Conservation (phyloP, 2,888 invertebrate genomes). For the Dioctria linearis region DNA sequence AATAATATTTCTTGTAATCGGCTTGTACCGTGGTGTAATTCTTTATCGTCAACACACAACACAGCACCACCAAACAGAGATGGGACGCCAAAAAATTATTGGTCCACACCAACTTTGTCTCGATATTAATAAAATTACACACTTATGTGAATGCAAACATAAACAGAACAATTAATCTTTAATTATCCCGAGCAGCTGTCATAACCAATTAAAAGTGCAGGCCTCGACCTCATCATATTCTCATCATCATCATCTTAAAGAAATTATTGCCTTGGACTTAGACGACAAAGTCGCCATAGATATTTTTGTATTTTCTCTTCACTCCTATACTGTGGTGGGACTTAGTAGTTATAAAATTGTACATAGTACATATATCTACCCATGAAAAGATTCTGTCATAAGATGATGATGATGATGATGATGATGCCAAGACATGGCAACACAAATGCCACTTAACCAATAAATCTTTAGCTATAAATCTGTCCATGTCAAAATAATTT, state of each 20-base stretch:
- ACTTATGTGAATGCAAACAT: constrained; percentile 54
- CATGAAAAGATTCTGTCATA: not conserved
- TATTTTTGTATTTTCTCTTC: constrained; percentile 30
- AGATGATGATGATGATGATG: not conserved
- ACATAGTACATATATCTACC: not conserved
- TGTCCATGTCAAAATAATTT: constrained; percentile 51
- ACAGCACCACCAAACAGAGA: not conserved
- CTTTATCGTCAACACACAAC: not conserved
- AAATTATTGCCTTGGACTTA: constrained; percentile 19
- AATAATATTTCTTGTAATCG: not conserved
- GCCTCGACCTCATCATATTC: constrained; percentile 60
- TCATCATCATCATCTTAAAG: constrained; percentile 17
- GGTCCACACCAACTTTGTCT: not conserved
- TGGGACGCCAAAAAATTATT: not conserved
- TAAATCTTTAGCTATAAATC: constrained; percentile 54
- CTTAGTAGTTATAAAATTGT: no score
- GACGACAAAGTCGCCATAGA: constrained; percentile 9
- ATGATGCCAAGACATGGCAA: constrained; percentile 27
- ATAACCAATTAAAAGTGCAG: constrained; percentile 64
- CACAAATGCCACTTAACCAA: constrained; percentile 33
- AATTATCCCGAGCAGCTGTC: constrained; percentile 69
- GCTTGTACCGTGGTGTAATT: not conserved
- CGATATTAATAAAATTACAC: constrained; percentile 28
- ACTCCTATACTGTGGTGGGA: no score
- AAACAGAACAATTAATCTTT: constrained; percentile 70